These are phyloP conservation scores for Boloria selene DNA, from an alignment of 2,888 invertebrate genomes.

Conservation along the genomic window DNA sequence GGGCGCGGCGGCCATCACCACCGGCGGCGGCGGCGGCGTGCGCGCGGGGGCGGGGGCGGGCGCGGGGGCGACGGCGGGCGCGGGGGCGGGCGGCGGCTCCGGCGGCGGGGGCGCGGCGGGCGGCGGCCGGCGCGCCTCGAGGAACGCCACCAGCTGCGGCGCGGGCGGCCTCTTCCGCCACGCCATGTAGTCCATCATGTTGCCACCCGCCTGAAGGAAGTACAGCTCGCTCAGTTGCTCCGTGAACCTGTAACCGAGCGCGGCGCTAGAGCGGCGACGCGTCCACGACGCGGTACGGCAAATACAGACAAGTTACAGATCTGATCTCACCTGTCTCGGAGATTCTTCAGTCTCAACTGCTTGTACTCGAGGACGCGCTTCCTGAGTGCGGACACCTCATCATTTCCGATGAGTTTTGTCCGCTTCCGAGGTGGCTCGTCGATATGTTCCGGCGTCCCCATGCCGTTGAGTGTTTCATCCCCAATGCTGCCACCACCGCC, in stretches of 20 bases:
- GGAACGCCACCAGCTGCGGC: conserved; percentile 87
- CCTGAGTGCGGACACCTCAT: conserved; percentile 73
- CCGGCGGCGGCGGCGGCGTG: conserved; percentile 82
- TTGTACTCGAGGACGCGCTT: conserved; percentile 88
- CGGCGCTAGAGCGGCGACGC: conserved; percentile 37
- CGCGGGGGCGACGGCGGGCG: conserved; percentile 60
- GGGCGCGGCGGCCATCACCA: conserved; percentile 82
- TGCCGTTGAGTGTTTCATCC: conserved; percentile 51
- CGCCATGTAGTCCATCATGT: conserved; percentile 92
- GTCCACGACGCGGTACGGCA: conserved; percentile 1
- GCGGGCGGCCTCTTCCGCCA: conserved; percentile 92
- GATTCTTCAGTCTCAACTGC: conserved; percentile 85
- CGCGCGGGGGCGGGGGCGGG: conserved; percentile 71
- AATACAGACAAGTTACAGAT: neutral
- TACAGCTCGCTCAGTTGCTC: conserved; percentile 92
- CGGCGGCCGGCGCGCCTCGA: conserved; percentile 87
- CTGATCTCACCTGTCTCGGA: conserved; percentile 83
- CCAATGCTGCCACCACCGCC: conserved; percentile 48
- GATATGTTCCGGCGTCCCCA: conserved; percentile 43
- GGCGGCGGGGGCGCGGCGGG: conserved; percentile 80
- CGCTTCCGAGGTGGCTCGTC: conserved; percentile 68
- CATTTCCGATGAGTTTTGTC: conserved; percentile 50
- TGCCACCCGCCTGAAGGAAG: conserved; percentile 93
- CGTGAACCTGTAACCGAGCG: conserved; percentile 79
- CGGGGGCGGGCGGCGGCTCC: conserved; percentile 80